A percentile compares a stretch with the other conserved stretches of the same genome.
These are phyloP conservation scores for Brachyptera risi DNA, from an alignment of 2,888 invertebrate genomes.

Conservation along the genomic window DNA sequence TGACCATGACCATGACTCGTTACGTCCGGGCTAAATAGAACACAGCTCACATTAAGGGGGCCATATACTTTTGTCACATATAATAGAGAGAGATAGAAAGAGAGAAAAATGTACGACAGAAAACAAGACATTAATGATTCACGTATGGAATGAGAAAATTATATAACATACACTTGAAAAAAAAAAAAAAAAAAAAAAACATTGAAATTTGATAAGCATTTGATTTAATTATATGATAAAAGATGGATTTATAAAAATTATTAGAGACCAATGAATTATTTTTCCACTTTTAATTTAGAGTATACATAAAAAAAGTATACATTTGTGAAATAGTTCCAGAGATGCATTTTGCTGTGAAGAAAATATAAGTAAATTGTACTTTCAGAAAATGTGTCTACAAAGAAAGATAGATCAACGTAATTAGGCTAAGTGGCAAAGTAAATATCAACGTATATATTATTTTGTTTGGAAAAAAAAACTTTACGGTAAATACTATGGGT, in stretches of 20 bases:
- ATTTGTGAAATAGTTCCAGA: not conserved
- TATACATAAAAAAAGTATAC: not conserved
- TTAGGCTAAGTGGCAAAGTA: conserved; percentile 3
- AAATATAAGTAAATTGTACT: not conserved
- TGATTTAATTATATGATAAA: no score
- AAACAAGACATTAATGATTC: no score
- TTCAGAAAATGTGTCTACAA: conserved; percentile 70
- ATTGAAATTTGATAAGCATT: no score
- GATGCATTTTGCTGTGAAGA: not conserved
- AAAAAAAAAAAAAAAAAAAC: conserved; percentile 17
- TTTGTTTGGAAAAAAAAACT: no score
- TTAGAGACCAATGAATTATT: not conserved
- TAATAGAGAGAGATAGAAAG: conserved; percentile 39
- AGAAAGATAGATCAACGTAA: conserved; percentile 22
- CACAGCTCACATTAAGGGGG: conserved; percentile 31
- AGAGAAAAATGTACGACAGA: no score
- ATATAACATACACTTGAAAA: not conserved
- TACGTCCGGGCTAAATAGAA: conserved; percentile 34
- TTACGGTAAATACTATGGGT: conserved; percentile 21
- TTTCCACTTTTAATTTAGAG: no score
- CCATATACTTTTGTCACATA: conserved; percentile 39
- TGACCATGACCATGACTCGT: conserved; percentile 39
- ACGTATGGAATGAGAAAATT: no score
- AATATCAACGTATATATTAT: no score
- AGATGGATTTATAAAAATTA: not conserved